Conservation (phyloP, 2,113 vertebrate genomes). For the Xiphophorus hellerii region DNA sequence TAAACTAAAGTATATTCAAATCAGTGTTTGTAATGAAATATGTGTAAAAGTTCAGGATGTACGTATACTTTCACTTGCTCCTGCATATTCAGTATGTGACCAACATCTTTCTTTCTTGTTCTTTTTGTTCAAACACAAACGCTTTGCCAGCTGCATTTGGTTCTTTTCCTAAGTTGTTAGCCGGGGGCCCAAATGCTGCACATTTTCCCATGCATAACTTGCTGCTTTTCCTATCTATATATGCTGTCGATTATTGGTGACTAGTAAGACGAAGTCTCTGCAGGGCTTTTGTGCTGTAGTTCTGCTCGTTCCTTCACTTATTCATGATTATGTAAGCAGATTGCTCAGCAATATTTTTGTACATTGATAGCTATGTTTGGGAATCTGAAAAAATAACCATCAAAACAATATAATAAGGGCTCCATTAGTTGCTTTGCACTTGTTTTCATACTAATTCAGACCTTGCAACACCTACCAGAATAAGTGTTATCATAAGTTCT, state of each 20-base stretch:
- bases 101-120: background rate
- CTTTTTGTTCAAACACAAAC: constrained; percentile 4
- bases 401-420: constrained; percentile 3
- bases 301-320: background rate
- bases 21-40: no score
- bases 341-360: background rate
- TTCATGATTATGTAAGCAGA: background rate
- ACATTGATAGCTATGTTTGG: constrained; percentile 3
- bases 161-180: constrained; percentile 5
- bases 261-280: constrained; percentile 4
- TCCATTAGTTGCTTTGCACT: constrained; percentile 22
- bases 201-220: constrained; percentile 5
- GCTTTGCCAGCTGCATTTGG: constrained; percentile 5
- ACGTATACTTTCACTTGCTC: background rate
- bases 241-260: constrained; percentile 2
- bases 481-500: constrained; percentile 22
- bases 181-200: constrained; percentile 33
- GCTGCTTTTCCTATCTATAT: constrained; percentile 4
- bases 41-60: no score
- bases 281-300: background rate
- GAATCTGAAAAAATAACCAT: constrained; percentile 5
- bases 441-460: constrained; percentile 3
- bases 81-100: background rate
- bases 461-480: constrained; percentile 18
- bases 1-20: no score